Conservation (phyloP, 2,797 vertebrate genomes). For the Gymnothorax reevesii region DNA sequence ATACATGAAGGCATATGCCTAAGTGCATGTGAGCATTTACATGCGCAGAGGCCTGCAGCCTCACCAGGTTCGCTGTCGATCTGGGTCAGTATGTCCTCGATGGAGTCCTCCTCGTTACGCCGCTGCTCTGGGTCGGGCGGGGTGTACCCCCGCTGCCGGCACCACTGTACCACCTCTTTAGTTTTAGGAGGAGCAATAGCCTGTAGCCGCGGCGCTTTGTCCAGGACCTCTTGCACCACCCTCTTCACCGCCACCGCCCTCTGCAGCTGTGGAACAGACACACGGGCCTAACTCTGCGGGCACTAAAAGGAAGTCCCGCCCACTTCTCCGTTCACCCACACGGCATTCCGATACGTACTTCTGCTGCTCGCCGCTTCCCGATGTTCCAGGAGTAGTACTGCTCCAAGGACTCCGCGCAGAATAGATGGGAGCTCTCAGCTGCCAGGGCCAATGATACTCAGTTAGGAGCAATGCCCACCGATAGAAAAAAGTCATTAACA, state of each 20-base stretch:
- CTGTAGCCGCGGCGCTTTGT: conserved; percentile 86
- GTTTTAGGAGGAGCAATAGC: conserved; percentile 84
- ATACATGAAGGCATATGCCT: neutral
- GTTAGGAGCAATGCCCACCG: neutral
- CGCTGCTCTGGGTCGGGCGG: conserved; percentile 86
- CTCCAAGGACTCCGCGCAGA: conserved; percentile 87
- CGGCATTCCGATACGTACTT: conserved; percentile 59
- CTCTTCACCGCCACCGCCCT: conserved; percentile 89
- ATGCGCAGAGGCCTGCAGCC: conserved; percentile 1
- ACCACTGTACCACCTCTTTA: conserved; percentile 93
- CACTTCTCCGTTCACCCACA: neutral
- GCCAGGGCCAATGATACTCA: conserved; percentile 15
- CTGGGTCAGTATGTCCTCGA: conserved; percentile 94
- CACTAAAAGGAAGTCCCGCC: neutral
- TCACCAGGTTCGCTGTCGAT: conserved; percentile 94
- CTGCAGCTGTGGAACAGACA: conserved; percentile 79
- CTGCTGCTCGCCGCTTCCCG: conserved; percentile 91
- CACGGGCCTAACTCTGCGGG: neutral
- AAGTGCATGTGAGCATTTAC: neutral
- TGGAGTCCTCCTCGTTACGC: conserved; percentile 82
- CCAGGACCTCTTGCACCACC: conserved; percentile 87
- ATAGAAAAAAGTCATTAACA: neutral
- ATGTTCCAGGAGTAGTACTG: conserved; percentile 98
- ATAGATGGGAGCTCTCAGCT: conserved; percentile 87
- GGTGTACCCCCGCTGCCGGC: conserved; percentile 90